Evolutionary conservation across 2,797 vertebrate species (phyloP).

Genomic region (Uromys caudimaculatus): DNA sequence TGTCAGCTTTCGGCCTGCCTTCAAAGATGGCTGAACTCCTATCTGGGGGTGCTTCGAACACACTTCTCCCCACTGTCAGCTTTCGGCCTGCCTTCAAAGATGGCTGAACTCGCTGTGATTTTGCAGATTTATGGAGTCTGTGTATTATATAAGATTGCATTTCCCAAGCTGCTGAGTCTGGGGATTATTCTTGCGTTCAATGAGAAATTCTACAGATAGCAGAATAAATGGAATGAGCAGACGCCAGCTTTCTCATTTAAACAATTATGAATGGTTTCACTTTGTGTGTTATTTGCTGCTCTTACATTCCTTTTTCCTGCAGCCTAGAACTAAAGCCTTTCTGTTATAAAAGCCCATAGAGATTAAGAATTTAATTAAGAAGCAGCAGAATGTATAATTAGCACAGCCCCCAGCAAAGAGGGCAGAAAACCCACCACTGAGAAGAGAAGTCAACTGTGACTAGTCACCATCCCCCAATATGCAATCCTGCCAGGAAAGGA

Average conservation of each 20-base stretch:
- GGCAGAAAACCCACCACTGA: background rate
- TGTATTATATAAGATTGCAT: slow-evolving; percentile 60
- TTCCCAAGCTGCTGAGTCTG: slow-evolving; percentile 69
- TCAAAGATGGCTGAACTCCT: slow-evolving; percentile 15
- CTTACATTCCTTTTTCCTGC: slow-evolving; percentile 74
- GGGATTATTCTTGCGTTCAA: slow-evolving; percentile 72
- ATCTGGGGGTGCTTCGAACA: background rate
- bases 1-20: background rate
- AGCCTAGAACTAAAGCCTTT: slow-evolving; percentile 75
- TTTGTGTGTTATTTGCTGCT: slow-evolving; percentile 79
- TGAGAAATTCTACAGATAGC: slow-evolving; percentile 81
- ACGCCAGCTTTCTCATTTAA: slow-evolving; percentile 72
- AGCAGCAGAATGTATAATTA: slow-evolving; percentile 54
- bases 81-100: background rate
- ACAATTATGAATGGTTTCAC: slow-evolving; percentile 84
- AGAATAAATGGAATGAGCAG: slow-evolving; percentile 77
- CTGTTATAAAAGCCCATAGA: slow-evolving; percentile 70
- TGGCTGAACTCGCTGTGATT: slow-evolving; percentile 46
- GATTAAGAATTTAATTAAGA: slow-evolving; percentile 72
- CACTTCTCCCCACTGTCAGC: background rate
- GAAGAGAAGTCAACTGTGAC: background rate
- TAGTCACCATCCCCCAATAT: background rate
- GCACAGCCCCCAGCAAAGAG: slow-evolving; percentile 48
- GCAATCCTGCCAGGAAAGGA: background rate
- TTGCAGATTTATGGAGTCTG: slow-evolving; percentile 23